A percentile compares a stretch with the other conserved stretches of the same genome.
These are phyloP conservation scores for Tachypleus tridentatus DNA, from an alignment of 1,140 invertebrate species.

Conservation along the genomic window DNA sequence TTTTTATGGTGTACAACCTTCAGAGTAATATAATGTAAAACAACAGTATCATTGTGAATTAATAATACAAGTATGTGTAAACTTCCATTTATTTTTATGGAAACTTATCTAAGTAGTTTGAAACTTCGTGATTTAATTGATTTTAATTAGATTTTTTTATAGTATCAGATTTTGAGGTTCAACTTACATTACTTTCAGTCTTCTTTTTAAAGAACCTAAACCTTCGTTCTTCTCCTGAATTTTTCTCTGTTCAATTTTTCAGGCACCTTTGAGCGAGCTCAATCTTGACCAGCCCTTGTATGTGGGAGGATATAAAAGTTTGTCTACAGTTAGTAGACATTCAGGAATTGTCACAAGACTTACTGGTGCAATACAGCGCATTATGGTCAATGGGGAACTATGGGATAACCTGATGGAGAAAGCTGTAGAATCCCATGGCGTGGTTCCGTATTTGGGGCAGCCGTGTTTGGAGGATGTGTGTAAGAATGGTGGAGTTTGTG, in stretches of 20 bases:
- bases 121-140: too few relatives aligned
- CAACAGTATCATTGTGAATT: too few relatives aligned
- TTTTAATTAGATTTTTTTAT: too few relatives aligned
- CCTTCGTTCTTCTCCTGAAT: too few relatives aligned
- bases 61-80: too few relatives aligned
- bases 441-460: slow-evolving; percentile 50
- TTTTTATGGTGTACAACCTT: too few relatives aligned
- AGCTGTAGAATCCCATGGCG: slow-evolving; percentile 35
- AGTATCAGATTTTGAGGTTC: too few relatives aligned
- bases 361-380: slow-evolving; percentile 66
- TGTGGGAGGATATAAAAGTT: slow-evolving; percentile 63
- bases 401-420: slow-evolving; percentile 37
- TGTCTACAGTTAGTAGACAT: slow-evolving; percentile 54
- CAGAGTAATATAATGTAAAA: too few relatives aligned
- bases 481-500: slow-evolving; percentile 58
- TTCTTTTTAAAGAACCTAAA: too few relatives aligned
- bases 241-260: slow-evolving; percentile 16
- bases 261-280: slow-evolving; percentile 62
- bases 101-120: too few relatives aligned
- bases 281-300: slow-evolving; percentile 71
- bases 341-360: slow-evolving; percentile 60
- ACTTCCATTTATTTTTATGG: too few relatives aligned
- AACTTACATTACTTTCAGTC: too few relatives aligned
- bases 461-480: slow-evolving; percentile 55
- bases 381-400: slow-evolving; percentile 62